Percentiles rank a stretch among this genome's conserved stretches.
phyloP scores from a whole-genome alignment of 2,113 vertebrate species.

The Dipodomys stephensi region DNA sequence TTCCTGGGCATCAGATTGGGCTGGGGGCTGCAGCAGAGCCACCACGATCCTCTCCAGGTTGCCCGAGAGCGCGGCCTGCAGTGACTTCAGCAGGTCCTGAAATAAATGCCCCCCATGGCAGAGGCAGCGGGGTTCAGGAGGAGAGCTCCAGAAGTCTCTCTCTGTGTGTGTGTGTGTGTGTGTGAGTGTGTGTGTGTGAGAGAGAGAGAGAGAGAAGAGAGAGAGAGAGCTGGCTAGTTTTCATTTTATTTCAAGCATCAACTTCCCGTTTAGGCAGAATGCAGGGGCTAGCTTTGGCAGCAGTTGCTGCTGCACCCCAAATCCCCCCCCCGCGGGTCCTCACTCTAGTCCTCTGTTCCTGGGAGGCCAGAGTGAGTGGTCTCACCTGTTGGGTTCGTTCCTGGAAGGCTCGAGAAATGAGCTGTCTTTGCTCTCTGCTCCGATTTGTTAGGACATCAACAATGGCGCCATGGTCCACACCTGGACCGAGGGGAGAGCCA shows the following conservation, averaged over 20 bases:
- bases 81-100: constrained; percentile 78
- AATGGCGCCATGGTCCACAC: constrained; percentile 62
- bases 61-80: constrained; percentile 74
- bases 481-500: constrained; percentile 36
- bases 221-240: not conserved
- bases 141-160: too few relatives aligned
- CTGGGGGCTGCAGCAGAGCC: constrained; percentile 71
- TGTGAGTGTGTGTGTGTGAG: too few relatives aligned
- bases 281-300: not conserved
- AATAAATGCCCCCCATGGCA: not conserved
- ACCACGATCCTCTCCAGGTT: constrained; percentile 72
- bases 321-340: not conserved
- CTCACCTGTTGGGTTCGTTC: constrained; percentile 79
- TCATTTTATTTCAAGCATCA: not conserved
- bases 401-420: constrained; percentile 76
- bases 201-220: too few relatives aligned
- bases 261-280: not conserved
- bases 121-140: rapidly evolving
- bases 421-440: constrained; percentile 80
- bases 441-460: constrained; percentile 78
- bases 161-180: not conserved
- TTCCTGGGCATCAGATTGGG: constrained; percentile 77
- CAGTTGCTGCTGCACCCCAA: not conserved
- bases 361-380: rapidly evolving
- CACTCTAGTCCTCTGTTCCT: not conserved